Conservation (phyloP, 2,888 invertebrate species). For the Lamellibrachia columna region DNA sequence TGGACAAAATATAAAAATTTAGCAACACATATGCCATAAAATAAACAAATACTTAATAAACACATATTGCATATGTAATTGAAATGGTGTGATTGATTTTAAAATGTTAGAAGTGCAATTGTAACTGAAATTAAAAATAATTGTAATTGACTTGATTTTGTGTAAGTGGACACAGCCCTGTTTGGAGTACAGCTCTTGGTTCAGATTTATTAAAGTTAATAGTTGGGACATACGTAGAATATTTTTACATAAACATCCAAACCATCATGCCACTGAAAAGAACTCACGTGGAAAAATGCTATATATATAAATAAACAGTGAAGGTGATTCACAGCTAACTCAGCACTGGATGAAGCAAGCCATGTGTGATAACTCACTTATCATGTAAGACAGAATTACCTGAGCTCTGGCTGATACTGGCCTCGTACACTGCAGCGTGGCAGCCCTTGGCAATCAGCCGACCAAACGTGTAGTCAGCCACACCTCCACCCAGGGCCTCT, state of each 20-base stretch:
- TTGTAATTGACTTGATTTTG: not conserved
- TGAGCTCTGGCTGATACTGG: conserved; percentile 52
- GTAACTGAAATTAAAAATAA: not conserved
- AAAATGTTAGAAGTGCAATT: not conserved
- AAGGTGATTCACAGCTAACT: not conserved
- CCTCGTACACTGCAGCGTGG: conserved; percentile 82
- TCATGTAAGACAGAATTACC: not conserved
- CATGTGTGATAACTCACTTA: too few relatives aligned
- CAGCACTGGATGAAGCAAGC: too few relatives aligned
- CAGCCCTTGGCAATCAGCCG: conserved; percentile 82
- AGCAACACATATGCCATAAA: too few relatives aligned
- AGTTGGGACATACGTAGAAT: not conserved
- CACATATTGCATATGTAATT: too few relatives aligned
- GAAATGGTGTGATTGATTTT: not conserved
- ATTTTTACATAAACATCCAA: too few relatives aligned
- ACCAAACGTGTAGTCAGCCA: conserved; percentile 71
- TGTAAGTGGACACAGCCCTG: not conserved
- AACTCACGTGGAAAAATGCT: not conserved
- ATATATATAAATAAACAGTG: not conserved
- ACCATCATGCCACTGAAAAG: too few relatives aligned
- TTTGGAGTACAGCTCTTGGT: too few relatives aligned
- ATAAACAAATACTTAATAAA: too few relatives aligned
- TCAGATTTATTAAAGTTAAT: not conserved
- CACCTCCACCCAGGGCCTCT: conserved; percentile 9
- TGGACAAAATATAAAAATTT: too few relatives aligned